Conservation (phyloP, 2,113 vertebrate species). For the Rhinopithecus roxellana region DNA sequence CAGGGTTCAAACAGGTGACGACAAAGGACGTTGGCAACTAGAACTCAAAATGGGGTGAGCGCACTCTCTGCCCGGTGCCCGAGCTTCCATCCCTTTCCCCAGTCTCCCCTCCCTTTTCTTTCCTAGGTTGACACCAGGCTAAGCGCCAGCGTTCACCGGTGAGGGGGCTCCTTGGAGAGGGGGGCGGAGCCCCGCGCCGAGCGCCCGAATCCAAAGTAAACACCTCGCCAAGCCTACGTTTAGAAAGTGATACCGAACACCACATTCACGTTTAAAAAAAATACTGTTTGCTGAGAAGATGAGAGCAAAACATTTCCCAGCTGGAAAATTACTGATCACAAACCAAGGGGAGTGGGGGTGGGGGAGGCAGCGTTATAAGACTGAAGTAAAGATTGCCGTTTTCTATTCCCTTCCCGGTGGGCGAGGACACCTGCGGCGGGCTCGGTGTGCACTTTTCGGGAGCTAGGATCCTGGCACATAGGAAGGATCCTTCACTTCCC, state of each 20-base stretch:
- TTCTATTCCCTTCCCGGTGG: slow-evolving; percentile 3
- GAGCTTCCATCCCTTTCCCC: neutral
- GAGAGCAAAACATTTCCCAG: slow-evolving; percentile 71
- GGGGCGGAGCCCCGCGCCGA: neutral
- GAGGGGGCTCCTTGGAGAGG: neutral
- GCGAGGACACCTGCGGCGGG: neutral
- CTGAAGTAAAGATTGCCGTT: slow-evolving; percentile 16
- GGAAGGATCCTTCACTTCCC: neutral
- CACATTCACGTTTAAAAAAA: slow-evolving; percentile 54
- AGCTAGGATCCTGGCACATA: neutral
- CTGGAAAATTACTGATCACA: slow-evolving; percentile 78
- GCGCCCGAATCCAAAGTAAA: slow-evolving; percentile 54
- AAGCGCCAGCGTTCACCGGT: neutral
- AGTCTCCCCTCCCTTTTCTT: neutral
- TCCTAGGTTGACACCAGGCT: neutral
- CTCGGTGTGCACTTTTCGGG: neutral
- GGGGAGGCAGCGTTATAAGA: neutral
- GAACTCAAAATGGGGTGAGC: neutral
- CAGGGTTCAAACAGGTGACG: slow-evolving; percentile 61
- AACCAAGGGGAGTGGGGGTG: neutral
- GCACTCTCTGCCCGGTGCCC: neutral
- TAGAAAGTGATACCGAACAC: slow-evolving; percentile 56
- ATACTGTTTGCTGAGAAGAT: slow-evolving; percentile 62
- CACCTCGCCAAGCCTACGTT: slow-evolving; percentile 47
- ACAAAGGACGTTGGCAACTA: neutral